Percentiles rank a stretch among this genome's conserved stretches.
phyloP scores from a whole-genome alignment of 1,140 invertebrate genomes.

The Nasonia giraulti region DNA sequence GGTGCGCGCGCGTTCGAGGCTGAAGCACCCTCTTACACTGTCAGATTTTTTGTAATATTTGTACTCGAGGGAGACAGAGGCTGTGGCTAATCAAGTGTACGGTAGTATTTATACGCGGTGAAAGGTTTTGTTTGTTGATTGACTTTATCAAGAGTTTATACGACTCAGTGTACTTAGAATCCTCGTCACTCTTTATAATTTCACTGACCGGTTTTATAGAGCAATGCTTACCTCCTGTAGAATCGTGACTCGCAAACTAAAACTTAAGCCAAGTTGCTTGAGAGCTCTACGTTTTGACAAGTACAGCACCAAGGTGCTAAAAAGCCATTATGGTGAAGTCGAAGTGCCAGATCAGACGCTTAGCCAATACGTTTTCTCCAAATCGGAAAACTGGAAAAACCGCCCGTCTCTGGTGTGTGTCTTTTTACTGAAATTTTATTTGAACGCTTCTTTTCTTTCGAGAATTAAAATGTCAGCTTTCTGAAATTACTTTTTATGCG shows the following conservation, averaged over 20 bases:
- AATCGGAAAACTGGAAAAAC: constrained; percentile 49
- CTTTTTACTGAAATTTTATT: neutral
- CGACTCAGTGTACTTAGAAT: constrained; percentile 23
- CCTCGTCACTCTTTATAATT: neutral
- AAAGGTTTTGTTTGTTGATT: constrained; percentile 18
- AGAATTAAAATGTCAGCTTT: too few relatives aligned
- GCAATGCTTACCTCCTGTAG: constrained; percentile 43
- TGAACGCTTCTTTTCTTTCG: too few relatives aligned
- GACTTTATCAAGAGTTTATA: neutral
- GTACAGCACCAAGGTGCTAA: constrained; percentile 51
- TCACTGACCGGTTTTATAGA: neutral
- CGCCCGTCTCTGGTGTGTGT: constrained; percentile 53
- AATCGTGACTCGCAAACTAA: constrained; percentile 35
- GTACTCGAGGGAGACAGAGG: neutral
- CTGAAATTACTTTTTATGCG: too few relatives aligned
- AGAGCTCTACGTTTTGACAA: constrained; percentile 25
- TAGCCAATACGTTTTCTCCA: constrained; percentile 56
- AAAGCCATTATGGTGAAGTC: constrained; percentile 72
- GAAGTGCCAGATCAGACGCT: constrained; percentile 74
- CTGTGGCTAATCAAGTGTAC: constrained; percentile 13
- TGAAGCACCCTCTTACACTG: neutral
- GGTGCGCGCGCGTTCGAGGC: neutral
- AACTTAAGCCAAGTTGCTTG: constrained; percentile 28
- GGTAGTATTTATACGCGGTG: constrained; percentile 4
- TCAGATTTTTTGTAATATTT: constrained; percentile 7